phyloP scores from a whole-genome alignment of 2,113 vertebrate species.

The Erinaceus europaeus region DNA sequence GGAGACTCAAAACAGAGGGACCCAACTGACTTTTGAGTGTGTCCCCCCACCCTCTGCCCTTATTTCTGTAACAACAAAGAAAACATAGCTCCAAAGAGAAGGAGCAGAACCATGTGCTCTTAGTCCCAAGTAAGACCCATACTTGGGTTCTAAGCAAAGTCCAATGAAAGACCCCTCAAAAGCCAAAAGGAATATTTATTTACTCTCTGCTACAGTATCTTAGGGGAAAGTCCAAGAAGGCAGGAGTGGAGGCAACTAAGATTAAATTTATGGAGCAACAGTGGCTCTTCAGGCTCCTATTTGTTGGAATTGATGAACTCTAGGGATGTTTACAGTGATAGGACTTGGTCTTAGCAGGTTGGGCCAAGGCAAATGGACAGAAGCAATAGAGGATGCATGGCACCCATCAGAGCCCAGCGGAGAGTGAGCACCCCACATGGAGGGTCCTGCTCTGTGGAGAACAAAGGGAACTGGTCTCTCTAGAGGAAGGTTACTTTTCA shows the following conservation, averaged over 20 bases:
- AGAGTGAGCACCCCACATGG: not conserved
- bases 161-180: not conserved
- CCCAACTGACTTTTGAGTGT: conserved; percentile 44
- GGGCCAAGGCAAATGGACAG: not conserved
- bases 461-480: not conserved
- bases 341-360: not conserved
- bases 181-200: not conserved
- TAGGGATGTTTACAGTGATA: not conserved
- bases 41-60: not conserved
- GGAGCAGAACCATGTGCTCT: not conserved
- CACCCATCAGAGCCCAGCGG: not conserved
- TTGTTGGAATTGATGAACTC: not conserved
- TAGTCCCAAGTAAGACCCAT: not conserved
- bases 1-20: not conserved
- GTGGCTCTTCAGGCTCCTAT: not conserved
- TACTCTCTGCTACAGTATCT: not conserved
- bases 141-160: not conserved
- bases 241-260: not conserved
- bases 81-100: not conserved
- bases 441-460: not conserved
- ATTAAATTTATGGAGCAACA: not conserved
- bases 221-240: not conserved
- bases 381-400: accelerated
- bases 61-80: not conserved
- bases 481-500: not conserved